Base-by-base conservation (phyloP, 2,888 invertebrate genomes). In the Torymus tubicola region DNA sequence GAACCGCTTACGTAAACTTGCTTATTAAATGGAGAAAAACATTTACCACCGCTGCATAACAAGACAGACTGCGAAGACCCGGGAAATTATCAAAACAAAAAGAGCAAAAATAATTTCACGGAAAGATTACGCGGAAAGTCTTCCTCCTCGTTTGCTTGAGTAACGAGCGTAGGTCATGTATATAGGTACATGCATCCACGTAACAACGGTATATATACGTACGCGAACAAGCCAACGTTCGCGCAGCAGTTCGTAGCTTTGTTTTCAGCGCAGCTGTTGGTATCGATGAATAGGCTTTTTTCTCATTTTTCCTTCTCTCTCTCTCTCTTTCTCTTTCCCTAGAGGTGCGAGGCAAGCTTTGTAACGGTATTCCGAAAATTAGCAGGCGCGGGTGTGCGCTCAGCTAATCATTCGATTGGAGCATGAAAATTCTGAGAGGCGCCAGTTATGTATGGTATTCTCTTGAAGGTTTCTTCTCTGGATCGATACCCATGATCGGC, bases 281-380 rank as follows among this genome's bases (percentile, higher is more conserved):
- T 79, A 79, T 74, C 57, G 72, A 18, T 52, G 24, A 74, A 18
- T n/a, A 50, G 18, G 24, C 70, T 58, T 58, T 69, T 70, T 57
- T n/a, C 12, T 31, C 61, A 18, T 14, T 3, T 53, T 53, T 21
- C 10, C 63, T 42, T 21, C 24, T 61, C 50, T 18, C 14, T 16
- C 4, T 67, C 16, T 5, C 24, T 31, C 31, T 31, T 8, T 31
- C 31, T 31, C 8, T 31, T 0, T 8, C 31, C 8, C 2, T 24
- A 31, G 31, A 31, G 31, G 31, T 12, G 61, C 12, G 18, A 24
- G 42, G 55, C 18, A 53, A 67, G n/a, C n/a, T 53, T 58, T 67
- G 8, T 31, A 77, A 70, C 57, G 70, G 61, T n/a, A 70, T n/a
- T n/a, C 21, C 24, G 57, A 57, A 71, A 63, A 77, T 77, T 57